phyloP scores from a whole-genome alignment of 1,140 invertebrate species.

The Cotesia chilonis region DNA sequence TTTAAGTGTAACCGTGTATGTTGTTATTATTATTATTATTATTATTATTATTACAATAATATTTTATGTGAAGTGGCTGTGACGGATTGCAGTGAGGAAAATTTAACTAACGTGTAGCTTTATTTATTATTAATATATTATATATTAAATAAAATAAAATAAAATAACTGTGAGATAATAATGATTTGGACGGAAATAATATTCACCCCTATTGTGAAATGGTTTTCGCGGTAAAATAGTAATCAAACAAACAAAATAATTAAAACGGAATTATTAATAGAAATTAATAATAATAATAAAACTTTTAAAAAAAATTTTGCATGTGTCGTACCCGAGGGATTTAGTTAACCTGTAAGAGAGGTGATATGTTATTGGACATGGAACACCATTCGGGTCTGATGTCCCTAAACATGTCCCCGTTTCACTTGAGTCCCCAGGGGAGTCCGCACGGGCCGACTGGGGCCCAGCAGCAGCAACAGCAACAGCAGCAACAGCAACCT shows the following conservation, averaged over 20 bases:
- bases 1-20: neutral
- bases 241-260: no score
- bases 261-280: no score
- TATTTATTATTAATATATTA: constrained; percentile 9
- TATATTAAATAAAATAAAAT: constrained; percentile 1
- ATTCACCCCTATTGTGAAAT: constrained; percentile 35
- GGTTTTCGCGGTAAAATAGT: constrained; percentile 29
- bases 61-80: constrained; percentile 11
- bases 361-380: constrained; percentile 83
- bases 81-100: constrained; percentile 44
- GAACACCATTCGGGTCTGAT: constrained; percentile 83
- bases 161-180: neutral
- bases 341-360: constrained; percentile 45
- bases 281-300: neutral
- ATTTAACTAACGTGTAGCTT: constrained; percentile 18
- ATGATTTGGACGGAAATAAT: constrained; percentile 40
- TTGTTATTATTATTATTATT: neutral
- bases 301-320: neutral
- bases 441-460: constrained; percentile 64
- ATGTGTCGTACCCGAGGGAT: constrained; percentile 21
- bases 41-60: neutral
- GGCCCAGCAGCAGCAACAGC: constrained; percentile 46
- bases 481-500: constrained; percentile 48
- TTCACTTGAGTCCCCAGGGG: constrained; percentile 76
- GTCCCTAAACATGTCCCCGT: constrained; percentile 86